Evolutionary conservation across 2,888 invertebrate genomes (phyloP), one percentile per base, ranked within the genome.

Genomic region (Nasonovia ribisnigri): DNA sequence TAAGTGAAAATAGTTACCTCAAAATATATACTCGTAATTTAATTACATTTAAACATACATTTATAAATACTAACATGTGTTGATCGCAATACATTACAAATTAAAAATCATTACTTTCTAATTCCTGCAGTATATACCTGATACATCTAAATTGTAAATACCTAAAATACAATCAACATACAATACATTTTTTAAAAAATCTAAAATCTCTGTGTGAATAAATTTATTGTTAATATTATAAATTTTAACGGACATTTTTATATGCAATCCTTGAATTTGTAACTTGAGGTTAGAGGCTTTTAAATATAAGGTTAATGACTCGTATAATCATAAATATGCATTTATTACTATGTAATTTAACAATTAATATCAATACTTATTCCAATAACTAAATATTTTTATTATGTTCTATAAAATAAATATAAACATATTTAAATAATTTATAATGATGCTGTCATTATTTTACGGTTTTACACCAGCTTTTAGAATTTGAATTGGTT

Each of bases 401-500:
- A n/a, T n/a, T n/a, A n/a, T 67, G 1, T n/a, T 67, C 1, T 77
- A 36, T 36, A 36, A 36, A 36, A 77, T 77, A 77, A 77, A 36
- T 77, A 77, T 77, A 36, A 77, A 36, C 2, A 77, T 77, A 42
- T 36, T 36, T 36, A 36, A 77, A 77, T 77, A 77, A 10, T 42
- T 29, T 46, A 46, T n/a, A 1, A 46, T 46, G n/a, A 43, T 54
- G 20, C 20, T 54, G 0, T 16, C 51, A 16, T 54, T 54, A 54
- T 54, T 51, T 20, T 54, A 54, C 20, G 0, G 54, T 54, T 20
- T 54, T 46, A 46, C 11, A 48, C 20, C 20, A 67, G 24, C 16
- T n/a, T 46, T 67, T 36, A 90, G 3, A 16, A 90, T 90, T 90
- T 24, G 36, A 90, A 90, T 67, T 90, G n/a, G 20, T 67, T 48